Percentiles rank a stretch among this genome's conserved stretches.
phyloP scores from a whole-genome alignment of 2,797 vertebrate species.

The Falco columbarius region DNA sequence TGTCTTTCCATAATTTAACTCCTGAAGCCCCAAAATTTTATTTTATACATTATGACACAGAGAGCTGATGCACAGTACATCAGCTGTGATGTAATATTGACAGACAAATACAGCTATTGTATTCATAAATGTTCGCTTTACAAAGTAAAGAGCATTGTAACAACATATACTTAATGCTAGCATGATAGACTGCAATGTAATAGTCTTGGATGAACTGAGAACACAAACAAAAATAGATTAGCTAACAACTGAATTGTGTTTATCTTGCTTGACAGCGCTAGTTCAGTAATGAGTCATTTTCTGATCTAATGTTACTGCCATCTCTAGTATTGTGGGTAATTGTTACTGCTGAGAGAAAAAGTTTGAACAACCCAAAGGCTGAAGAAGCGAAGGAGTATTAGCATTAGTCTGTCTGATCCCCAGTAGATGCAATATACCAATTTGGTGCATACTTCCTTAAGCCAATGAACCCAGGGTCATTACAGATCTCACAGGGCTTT shows the following conservation, averaged over 20 bases:
- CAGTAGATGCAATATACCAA: not conserved
- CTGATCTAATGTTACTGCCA: not conserved
- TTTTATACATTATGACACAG: not conserved
- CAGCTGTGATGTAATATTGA: constrained; percentile 53
- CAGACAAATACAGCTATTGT: constrained; percentile 55
- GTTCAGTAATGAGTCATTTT: constrained; percentile 2
- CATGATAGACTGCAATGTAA: constrained; percentile 27
- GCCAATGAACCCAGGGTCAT: not conserved
- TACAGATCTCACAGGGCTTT: not conserved
- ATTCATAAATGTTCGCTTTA: not conserved
- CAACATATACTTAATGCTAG: not conserved
- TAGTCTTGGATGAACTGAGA: constrained; percentile 46
- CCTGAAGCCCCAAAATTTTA: not conserved
- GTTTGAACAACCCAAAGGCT: not conserved
- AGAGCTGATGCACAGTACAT: not conserved
- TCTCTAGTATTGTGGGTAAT: not conserved
- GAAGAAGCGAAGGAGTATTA: not conserved
- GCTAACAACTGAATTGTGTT: constrained; percentile 53
- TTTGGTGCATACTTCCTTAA: not conserved
- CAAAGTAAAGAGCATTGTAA: constrained; percentile 34
- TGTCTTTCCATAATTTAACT: not conserved
- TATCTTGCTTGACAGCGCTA: constrained; percentile 30
- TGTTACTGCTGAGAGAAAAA: not conserved
- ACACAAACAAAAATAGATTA: constrained; percentile 68
- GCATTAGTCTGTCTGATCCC: not conserved